Percentiles rank a stretch among this genome's conserved stretches.
Evolutionary conservation across 2,113 vertebrate genomes (phyloP).

Genomic region (Lota lota): DNA sequence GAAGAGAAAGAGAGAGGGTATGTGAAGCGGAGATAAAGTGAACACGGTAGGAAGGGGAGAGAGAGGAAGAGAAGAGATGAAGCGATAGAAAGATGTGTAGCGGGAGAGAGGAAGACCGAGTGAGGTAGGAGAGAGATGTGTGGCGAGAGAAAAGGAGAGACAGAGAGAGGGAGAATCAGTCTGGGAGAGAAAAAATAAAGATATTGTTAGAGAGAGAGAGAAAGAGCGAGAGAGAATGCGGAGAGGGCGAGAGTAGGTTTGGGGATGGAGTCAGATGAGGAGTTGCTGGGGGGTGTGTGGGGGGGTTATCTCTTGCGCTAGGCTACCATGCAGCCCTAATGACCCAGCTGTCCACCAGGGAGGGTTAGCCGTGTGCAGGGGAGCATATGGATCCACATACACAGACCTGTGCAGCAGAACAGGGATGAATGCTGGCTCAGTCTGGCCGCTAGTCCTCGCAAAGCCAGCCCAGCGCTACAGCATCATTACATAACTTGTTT

Average conservation of each 20-base stretch:
- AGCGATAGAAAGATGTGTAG: too few species aligned
- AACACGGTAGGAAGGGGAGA: too few species aligned
- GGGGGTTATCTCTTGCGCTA: slow-evolving; percentile 32
- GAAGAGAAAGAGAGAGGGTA: too few species aligned
- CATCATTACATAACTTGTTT: too few species aligned
- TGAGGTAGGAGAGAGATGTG: too few species aligned
- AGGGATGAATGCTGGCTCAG: too few species aligned
- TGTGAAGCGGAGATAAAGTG: too few species aligned
- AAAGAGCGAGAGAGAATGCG: slow-evolving; percentile 5
- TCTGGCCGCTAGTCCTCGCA: too few species aligned
- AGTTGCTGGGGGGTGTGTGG: not conserved
- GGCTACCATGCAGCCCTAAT: slow-evolving; percentile 49
- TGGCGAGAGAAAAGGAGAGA: too few species aligned
- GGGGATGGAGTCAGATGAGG: slow-evolving; percentile 35
- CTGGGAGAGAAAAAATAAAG: not conserved
- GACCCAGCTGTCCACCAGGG: slow-evolving; percentile 29
- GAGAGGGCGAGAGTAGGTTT: slow-evolving; percentile 25
- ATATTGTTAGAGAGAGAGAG: slow-evolving; percentile 20
- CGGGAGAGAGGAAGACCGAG: too few species aligned
- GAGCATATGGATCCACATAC: slow-evolving; percentile 29
- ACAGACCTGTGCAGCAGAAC: slow-evolving; percentile 10
- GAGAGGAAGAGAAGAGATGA: not conserved
- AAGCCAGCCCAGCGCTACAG: too few species aligned
- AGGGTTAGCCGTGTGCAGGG: slow-evolving; percentile 28
- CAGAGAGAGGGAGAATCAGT: not conserved